Base-by-base conservation (phyloP, 2,797 vertebrate species). In the Xiphorhynchus erythropygius region DNA sequence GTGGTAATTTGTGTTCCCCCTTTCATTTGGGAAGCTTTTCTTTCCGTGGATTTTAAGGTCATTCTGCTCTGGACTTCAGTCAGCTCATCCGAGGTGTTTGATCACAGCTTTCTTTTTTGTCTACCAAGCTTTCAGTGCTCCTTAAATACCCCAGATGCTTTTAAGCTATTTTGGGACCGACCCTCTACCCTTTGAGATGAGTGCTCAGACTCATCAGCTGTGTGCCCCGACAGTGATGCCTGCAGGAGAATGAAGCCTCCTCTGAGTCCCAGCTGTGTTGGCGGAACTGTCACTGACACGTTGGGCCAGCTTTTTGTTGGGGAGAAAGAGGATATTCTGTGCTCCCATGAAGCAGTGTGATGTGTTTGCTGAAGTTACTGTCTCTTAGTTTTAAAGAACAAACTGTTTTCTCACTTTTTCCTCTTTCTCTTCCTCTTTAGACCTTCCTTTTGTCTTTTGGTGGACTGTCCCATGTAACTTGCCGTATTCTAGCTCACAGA, bases 201-300 rank as follows among this genome's bases (percentile, higher is more conserved):
- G 14, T 59, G 33, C 44, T 59, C 6, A 47, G 41, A 28, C 41
- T 41, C 41, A 41, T 41, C 41, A 77, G 18, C 49, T 91, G 11
- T 60, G 49, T 71, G 35, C 44, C 44, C 35, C 1, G 5, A 22
- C 9, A 28, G 35, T 7, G 52, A 24, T 7, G 27, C n/a, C 77
- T 69, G 42, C 30, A 82, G 70, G 50, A 73, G 35, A 35, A 22
- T 0, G 0, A 21, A 27, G 8, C 23, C 19, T 60, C 1, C 1
- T 41, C 42, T 3, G 11, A 2, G 17, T 70, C 37, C 18, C 56
- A 59, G 32, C 10, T 0, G 2, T 1, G 0, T 52, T 23, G 32
- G 9, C 35, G 23, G 21, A 41, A 68, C 21, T 19, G 33, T 69
- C 1, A 1, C 18, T 0, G 5, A 37, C 37, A 18, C 7, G 10